Evolutionary conservation across 2,797 vertebrate genomes (phyloP).

Genomic region (Podarcis siculus): DNA sequence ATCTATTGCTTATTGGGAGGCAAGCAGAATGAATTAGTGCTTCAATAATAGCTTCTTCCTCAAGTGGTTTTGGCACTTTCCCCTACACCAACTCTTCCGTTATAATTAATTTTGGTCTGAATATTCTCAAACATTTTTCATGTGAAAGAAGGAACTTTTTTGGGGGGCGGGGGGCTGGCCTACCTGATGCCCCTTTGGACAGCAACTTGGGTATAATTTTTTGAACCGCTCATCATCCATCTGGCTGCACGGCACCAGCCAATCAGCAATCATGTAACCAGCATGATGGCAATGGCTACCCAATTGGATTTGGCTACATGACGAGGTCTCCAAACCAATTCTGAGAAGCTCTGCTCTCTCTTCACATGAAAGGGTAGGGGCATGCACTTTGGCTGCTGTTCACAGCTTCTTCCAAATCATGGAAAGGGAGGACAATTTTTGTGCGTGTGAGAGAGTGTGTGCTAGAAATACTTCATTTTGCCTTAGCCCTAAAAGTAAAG

Average conservation of each 20-base stretch:
- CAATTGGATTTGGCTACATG: neutral
- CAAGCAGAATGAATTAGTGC: constrained; percentile 62
- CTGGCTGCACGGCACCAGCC: neutral
- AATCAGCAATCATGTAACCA: neutral
- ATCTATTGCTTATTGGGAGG: constrained; percentile 68
- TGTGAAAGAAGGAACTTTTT: neutral
- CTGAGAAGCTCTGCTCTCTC: constrained; percentile 20
- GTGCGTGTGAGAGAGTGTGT: neutral
- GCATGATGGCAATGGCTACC: neutral
- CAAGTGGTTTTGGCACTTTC: constrained; percentile 37
- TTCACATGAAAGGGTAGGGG: constrained; percentile 28
- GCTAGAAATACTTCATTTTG: neutral
- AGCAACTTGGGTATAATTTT: neutral
- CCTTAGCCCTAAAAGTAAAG: neutral
- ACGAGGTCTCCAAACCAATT: neutral
- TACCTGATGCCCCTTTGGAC: neutral
- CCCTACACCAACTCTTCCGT: neutral
- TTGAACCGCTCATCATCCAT: neutral
- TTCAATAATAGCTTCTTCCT: constrained; percentile 48
- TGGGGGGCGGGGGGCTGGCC: rapidly evolving
- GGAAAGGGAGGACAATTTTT: neutral
- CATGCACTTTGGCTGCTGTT: neutral
- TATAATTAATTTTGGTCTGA: constrained; percentile 5
- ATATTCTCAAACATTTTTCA: neutral
- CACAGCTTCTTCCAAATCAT: neutral